Conservation (phyloP, 2,113 vertebrate genomes). For the Archilochus colubris region DNA sequence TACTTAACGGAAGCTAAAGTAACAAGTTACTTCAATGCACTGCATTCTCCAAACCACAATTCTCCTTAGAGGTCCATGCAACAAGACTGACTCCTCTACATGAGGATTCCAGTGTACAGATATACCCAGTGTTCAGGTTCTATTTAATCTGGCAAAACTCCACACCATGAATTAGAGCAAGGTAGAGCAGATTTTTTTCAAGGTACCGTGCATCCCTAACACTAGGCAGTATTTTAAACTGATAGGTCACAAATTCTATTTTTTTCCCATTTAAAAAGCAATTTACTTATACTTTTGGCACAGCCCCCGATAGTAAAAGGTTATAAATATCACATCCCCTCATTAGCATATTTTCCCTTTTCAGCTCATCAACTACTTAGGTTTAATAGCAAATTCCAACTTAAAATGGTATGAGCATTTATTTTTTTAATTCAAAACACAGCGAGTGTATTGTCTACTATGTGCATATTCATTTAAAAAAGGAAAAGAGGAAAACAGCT, state of each 20-base stretch:
- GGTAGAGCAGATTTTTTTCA: neutral
- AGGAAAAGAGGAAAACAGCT: neutral
- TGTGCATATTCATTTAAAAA: neutral
- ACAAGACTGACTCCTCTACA: neutral
- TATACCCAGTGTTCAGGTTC: neutral
- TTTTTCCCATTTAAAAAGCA: neutral
- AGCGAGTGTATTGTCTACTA: neutral
- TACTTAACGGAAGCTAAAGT: neutral
- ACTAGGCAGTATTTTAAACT: neutral
- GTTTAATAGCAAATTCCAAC: neutral
- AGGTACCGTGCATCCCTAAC: neutral
- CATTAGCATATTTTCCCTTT: neutral
- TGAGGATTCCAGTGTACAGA: constrained; percentile 16
- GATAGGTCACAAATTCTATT: neutral
- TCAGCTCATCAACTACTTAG: neutral
- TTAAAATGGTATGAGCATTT: neutral
- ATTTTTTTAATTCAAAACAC: neutral
- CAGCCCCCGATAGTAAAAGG: neutral
- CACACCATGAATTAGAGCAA: constrained; percentile 49
- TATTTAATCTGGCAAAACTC: constrained; percentile 43
- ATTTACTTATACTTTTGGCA: neutral
- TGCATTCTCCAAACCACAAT: neutral
- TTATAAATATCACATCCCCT: neutral
- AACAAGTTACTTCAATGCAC: neutral
- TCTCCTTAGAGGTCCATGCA: neutral